Base-by-base conservation (phyloP, 2,797 vertebrate genomes). In the Lophotriccus pileatus region DNA sequence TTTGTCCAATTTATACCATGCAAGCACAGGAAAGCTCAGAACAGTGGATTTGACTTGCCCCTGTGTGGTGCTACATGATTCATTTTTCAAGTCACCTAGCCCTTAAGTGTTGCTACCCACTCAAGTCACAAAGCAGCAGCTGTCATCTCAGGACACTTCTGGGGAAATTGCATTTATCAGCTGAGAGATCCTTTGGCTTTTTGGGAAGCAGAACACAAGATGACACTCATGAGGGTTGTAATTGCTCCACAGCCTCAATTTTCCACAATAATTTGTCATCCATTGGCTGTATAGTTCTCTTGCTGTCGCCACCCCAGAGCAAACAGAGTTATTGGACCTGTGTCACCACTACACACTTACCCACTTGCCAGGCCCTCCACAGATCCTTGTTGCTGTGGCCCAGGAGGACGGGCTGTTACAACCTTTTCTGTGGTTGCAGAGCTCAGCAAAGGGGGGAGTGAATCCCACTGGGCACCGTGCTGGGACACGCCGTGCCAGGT, bases 401-500 rank as follows among this genome's bases (percentile, higher is more conserved):
- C 37, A 11, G 47, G 20, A 74, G 60, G 23, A 27, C 1, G 10
- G 25, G 34, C 47, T 88, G 14, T 1, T 56, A 28, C 28, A 53
- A 24, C 15, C n/a, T 41, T 27, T 36, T 44, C 34, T 60, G 56
- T 18, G 27, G 13, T 2, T 43, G 25, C 22, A 19, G 10, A 15
- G 59, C 58, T 88, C 39, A 37, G 53, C 59, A 14, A 12, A 8
- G 32, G 12, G 14, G 1, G 11, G 47, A 50, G 50, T 13, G 69
- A 41, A 41, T 20, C 50, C 55, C 2, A 2, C 23, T 1, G 37
- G 59, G 27, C 43, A 11, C 4, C 0, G 14, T 11, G 39, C 52
- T 3, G 7, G 68, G 64, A 16, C 58, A 14, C 0, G 0, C 30
- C 12, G 55, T 25, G 23, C 34, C 3, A 2, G 27, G 3, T 17